These are phyloP conservation scores for Formica aserva DNA, from an alignment of 2,888 invertebrate species.

Conservation along the genomic window DNA sequence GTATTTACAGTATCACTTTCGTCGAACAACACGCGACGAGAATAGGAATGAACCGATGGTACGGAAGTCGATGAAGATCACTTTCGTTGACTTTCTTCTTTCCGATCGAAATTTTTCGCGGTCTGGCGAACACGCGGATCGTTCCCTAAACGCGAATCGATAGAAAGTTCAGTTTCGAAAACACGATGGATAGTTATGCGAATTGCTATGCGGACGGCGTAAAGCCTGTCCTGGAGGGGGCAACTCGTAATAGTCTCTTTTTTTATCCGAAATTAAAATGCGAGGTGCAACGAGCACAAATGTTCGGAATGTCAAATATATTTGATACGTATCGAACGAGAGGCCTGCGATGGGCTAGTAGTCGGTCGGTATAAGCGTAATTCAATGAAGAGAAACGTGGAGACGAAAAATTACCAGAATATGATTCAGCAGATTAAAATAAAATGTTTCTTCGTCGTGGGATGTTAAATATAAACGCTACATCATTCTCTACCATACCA, in stretches of 20 bases:
- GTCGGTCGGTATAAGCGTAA: not conserved
- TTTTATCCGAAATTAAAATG: slow-evolving; percentile 69
- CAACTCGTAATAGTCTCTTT: slow-evolving; percentile 61
- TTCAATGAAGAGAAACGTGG: not conserved
- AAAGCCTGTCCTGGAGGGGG: slow-evolving; percentile 41
- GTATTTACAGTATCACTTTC: slow-evolving; percentile 74
- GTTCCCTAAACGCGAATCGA: slow-evolving; percentile 55
- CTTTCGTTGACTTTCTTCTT: slow-evolving; percentile 80
- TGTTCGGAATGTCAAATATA: slow-evolving; percentile 69
- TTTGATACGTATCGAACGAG: slow-evolving; percentile 60
- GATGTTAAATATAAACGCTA: not conserved
- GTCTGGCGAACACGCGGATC: slow-evolving; percentile 22
- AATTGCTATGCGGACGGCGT: slow-evolving; percentile 70
- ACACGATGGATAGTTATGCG: slow-evolving; percentile 62
- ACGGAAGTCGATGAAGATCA: slow-evolving; percentile 73
- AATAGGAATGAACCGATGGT: slow-evolving; percentile 69
- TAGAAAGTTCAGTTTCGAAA: slow-evolving; percentile 78
- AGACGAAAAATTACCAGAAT: not conserved
- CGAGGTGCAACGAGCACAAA: slow-evolving; percentile 44
- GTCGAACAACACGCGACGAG: slow-evolving; percentile 68
- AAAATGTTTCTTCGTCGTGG: not conserved
- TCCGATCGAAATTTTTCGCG: slow-evolving; percentile 59
- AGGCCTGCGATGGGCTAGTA: not conserved
- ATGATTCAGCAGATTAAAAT: not conserved
- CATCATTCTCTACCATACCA: not conserved